These are phyloP conservation scores for Aleiodes leptofemur DNA, from an alignment of 2,888 invertebrate genomes.

Conservation along the genomic window DNA sequence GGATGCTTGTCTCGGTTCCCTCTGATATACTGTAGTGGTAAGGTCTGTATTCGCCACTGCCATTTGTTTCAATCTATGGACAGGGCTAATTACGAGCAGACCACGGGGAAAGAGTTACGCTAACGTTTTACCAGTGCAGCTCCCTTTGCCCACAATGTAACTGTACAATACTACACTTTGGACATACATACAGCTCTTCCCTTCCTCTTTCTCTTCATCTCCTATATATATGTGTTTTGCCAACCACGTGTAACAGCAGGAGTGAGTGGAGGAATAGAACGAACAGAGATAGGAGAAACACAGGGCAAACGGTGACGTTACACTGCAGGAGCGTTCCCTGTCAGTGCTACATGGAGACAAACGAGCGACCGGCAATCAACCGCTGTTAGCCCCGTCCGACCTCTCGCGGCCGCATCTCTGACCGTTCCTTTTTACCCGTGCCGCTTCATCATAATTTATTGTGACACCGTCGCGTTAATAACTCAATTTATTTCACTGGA, in stretches of 20 bases:
- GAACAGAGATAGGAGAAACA: not conserved
- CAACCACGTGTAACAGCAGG: constrained; percentile 50
- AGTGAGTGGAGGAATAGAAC: constrained; percentile 25
- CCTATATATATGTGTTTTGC: constrained; percentile 33
- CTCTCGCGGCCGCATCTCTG: constrained; percentile 72
- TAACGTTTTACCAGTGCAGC: constrained; percentile 19
- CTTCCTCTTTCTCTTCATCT: not conserved
- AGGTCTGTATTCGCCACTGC: constrained; percentile 60
- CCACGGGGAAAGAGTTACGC: constrained; percentile 49
- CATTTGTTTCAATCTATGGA: constrained; percentile 78
- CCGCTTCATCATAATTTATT: constrained; percentile 75
- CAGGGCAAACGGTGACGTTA: constrained; percentile 60
- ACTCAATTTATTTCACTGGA: constrained; percentile 75
- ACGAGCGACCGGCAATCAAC: constrained; percentile 75
- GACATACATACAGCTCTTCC: not conserved
- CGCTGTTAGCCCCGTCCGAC: constrained; percentile 74
- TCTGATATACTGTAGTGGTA: constrained; percentile 53
- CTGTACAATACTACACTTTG: constrained; percentile 26
- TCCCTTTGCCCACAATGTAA: not conserved
- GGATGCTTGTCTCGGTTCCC: constrained; percentile 76
- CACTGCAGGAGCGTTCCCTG: constrained; percentile 68
- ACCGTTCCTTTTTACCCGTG: constrained; percentile 70
- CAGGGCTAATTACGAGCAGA: constrained; percentile 68
- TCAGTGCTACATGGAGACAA: constrained; percentile 74
- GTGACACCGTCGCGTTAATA: constrained; percentile 75